Percentiles rank a stretch among this genome's conserved stretches.
These are phyloP conservation scores for Cricetomys ansorgei DNA, from an alignment of 2,113 vertebrate species.

Conservation along the genomic window DNA sequence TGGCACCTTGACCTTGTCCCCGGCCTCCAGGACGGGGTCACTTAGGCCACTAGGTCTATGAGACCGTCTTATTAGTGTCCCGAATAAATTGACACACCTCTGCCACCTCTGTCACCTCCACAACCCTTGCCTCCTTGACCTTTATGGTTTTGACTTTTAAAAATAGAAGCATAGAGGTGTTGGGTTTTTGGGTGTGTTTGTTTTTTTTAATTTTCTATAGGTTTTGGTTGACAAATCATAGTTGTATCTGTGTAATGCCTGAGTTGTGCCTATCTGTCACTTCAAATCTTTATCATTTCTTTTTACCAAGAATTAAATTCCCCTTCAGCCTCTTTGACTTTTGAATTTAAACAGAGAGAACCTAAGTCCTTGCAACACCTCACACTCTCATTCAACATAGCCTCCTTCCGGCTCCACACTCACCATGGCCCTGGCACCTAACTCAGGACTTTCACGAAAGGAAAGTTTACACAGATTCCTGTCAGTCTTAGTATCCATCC, in stretches of 20 bases:
- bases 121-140: not conserved
- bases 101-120: not conserved
- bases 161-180: not conserved
- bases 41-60: not conserved
- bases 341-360: not conserved
- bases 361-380: not conserved
- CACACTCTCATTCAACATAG: not conserved
- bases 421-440: not conserved
- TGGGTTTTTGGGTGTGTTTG: not conserved
- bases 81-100: not conserved
- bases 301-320: not conserved
- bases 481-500: not conserved
- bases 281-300: not conserved
- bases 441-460: not conserved
- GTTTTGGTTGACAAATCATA: not conserved
- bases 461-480: not conserved
- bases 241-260: not conserved
- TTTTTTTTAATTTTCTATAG: not conserved
- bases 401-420: not conserved
- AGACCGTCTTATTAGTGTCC: not conserved
- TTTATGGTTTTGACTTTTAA: not conserved
- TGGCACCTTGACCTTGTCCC: too few species aligned
- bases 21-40: not conserved
- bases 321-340: not conserved
- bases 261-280: not conserved